Evolutionary conservation across 2,113 vertebrate genomes (phyloP), one percentile per base, ranked within the genome.

Genomic region (Columba livia): DNA sequence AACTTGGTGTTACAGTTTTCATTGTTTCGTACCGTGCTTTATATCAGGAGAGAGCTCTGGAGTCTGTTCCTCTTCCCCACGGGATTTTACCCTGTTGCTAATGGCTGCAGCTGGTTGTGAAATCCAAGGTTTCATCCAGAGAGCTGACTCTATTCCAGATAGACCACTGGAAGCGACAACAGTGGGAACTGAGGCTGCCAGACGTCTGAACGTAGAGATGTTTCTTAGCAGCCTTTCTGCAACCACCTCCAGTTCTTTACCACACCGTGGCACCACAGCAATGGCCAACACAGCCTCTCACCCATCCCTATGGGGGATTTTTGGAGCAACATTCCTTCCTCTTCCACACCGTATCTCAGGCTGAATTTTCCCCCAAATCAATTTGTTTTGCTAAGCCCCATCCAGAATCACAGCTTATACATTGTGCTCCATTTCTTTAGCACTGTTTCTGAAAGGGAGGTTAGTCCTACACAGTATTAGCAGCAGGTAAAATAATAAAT

Each of bases 181-280:
- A 70, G 38, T 0, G 47, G 65, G 88, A 82, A 34, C 53, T 3
- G 48, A 79, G 34, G 47, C 61, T 89, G 47, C 56, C 58, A 47
- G 65, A 8, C 1, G 4, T 32, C 57, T 53, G 28, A 73, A 26
- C 4, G 5, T 1, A 28, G 74, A 48, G 53, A 4, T 1, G 0
- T 50, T 61, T 29, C 61, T 2, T 12, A 36, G 28, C 48, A 47
- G 4, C 40, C 51, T 32, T 89, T 71, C 75, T 73, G 51, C 69
- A 42, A 4, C 57, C 74, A 28, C 3, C 0, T 11, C 47, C 54
- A 5, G 5, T 6, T 20, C 24, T 36, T 20, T 15, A 21, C 42
- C 4, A 0, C 2, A 7, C 15, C 3, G 0, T 3, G 34, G 38
- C 74, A 36, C 38, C 36, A 26, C 17, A 62, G 74, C 3, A 0